Percentiles rank a stretch among this genome's conserved stretches.
Conservation (phyloP, 2,113 vertebrate species). For the Furnarius figulus region DNA sequence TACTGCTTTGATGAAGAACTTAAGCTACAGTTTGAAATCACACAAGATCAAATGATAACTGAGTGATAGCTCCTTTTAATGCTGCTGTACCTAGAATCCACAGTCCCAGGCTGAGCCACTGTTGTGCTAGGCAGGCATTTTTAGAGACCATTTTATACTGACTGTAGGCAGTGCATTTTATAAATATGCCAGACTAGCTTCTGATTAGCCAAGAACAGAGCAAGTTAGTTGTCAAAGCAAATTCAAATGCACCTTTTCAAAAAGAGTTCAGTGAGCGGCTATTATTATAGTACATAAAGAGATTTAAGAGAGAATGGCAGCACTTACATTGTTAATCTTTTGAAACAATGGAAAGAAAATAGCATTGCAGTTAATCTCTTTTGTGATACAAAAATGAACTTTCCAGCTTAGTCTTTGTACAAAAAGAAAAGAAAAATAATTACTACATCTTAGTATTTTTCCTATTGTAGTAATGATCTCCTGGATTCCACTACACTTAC, state of each 20-base stretch:
- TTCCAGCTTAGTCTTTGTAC: constrained; percentile 7
- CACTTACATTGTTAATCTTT: constrained; percentile 43
- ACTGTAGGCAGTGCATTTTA: not conserved
- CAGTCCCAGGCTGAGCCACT: not conserved
- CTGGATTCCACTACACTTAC: not conserved
- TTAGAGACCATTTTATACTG: not conserved
- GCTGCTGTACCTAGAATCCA: not conserved
- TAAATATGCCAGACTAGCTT: not conserved
- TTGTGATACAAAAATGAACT: constrained; percentile 14
- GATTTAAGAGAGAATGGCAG: constrained; percentile 23
- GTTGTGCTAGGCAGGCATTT: not conserved
- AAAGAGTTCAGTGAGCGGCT: not conserved
- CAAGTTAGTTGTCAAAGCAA: constrained; percentile 46
- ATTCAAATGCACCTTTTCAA: constrained; percentile 38
- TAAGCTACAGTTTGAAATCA: not conserved
- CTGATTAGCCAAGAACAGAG: constrained; percentile 22
- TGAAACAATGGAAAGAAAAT: constrained; percentile 32
- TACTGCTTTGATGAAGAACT: not conserved
- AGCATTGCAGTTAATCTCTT: constrained; percentile 24
- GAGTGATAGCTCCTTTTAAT: not conserved
- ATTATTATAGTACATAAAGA: not conserved
- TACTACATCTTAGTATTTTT: not conserved
- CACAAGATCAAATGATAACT: not conserved
- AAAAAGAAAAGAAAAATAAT: constrained; percentile 26
- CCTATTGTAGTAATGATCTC: not conserved